A percentile compares a stretch with the other conserved stretches of the same genome.
Conservation (phyloP, 2,888 invertebrate species). For the Baccha elongata region DNA sequence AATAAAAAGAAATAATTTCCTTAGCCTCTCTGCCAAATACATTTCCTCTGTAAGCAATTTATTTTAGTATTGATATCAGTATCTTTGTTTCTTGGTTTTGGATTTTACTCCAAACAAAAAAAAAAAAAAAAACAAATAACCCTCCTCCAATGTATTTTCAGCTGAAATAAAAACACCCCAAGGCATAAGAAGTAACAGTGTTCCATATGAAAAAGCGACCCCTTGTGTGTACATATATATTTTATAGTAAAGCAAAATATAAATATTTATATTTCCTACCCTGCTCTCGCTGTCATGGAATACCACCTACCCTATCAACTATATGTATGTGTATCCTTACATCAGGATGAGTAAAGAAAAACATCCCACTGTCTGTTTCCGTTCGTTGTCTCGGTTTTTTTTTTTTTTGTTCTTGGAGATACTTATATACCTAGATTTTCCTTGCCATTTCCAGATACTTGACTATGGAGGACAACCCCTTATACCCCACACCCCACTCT, state of each 20-base stretch:
- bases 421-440: constrained; percentile 30
- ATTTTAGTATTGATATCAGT: constrained; percentile 62
- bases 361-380: constrained; percentile 57
- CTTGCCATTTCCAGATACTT: constrained; percentile 62
- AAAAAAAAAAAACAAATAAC: neutral
- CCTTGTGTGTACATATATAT: constrained; percentile 46
- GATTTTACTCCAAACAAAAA: constrained; percentile 5
- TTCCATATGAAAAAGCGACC: constrained; percentile 40
- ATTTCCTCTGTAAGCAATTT: constrained; percentile 39
- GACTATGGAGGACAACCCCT: constrained; percentile 47
- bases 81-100: constrained; percentile 27
- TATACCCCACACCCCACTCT: neutral
- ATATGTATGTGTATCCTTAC: constrained; percentile 39
- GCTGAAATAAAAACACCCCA: constrained; percentile 22
- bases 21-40: neutral
- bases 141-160: constrained; percentile 28
- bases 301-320: constrained; percentile 20
- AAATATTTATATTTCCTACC: constrained; percentile 67
- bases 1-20: constrained; percentile 10
- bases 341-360: constrained; percentile 60
- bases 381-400: constrained; percentile 25
- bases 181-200: constrained; percentile 11
- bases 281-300: neutral
- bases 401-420: constrained; percentile 5
- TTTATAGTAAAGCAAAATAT: constrained; percentile 61